Base-by-base conservation (phyloP, 2,888 invertebrate species). In the Drosophila neotestacea region DNA sequence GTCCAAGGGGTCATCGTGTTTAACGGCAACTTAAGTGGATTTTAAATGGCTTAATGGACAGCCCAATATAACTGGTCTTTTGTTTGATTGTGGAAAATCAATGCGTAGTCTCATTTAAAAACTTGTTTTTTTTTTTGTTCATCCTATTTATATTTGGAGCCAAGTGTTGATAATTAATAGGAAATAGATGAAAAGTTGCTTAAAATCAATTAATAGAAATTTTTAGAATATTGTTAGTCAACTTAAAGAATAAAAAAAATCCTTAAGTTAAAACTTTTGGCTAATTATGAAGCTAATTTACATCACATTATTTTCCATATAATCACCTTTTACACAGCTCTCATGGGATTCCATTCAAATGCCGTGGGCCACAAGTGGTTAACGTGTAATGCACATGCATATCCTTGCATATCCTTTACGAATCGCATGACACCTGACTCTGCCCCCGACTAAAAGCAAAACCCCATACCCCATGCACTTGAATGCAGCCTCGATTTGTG, bases 21-120 rank as follows among this genome's bases (percentile, higher is more conserved):
- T 74, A 72, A 82, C 77, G 73, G 82, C 77, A 69, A 75, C 50
- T 75, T 70, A 75, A 85, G 76, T 81, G 76, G 61, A 59, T 72
- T 78, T 74, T 61, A 54, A 82, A 85, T 63, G 38, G 73, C 47
- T 70, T 50, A 70, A 70, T 81, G 60, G 58, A 2, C 7, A 6
- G 32, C 32, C 9, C 32, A 62, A 70, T 30, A 54, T 62, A 70
- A 56, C 65, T 79, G 65, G 32, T 9, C 51, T 38, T 38, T 68
- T 74, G 74, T 77, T 38, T 52, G 67, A 60, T 55, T 55, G 42
- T 51, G 36, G 32, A 6, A 50, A 42, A 32, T 66, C 56, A 63
- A 44, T 70, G 32, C n/a, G 34, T 42, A 38, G 16, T 32, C 22
- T 28, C 4, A 28, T 30, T 6, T 32, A 5, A 32, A 32, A 58